A percentile compares a stretch with the other conserved stretches of the same genome.
These are phyloP conservation scores for Peromyscus maniculatus DNA, from an alignment of 2,113 vertebrate species.

Conservation along the genomic window DNA sequence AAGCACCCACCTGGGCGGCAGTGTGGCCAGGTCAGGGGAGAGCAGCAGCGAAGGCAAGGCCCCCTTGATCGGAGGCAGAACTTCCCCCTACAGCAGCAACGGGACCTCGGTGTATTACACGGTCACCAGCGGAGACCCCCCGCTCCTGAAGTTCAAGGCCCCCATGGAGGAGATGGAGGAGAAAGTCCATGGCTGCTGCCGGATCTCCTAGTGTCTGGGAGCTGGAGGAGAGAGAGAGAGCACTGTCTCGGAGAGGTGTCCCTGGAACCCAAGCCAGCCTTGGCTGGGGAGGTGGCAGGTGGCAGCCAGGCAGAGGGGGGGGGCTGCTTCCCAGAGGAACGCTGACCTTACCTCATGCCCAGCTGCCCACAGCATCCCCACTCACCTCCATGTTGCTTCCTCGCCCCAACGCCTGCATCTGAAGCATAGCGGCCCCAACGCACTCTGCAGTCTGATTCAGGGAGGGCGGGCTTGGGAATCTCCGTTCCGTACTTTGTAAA, in stretches of 20 bases:
- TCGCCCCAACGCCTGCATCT: constrained; percentile 61
- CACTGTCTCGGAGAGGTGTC: background rate
- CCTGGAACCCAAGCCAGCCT: constrained; percentile 53
- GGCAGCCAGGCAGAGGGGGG: constrained; percentile 48
- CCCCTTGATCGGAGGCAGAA: constrained; percentile 90
- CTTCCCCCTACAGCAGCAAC: constrained; percentile 94
- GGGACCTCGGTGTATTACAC: constrained; percentile 96
- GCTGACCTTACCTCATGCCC: constrained; percentile 16
- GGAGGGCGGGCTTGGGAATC: constrained; percentile 42
- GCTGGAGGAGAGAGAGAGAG: background rate
- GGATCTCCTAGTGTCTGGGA: constrained; percentile 91
- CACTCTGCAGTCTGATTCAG: constrained; percentile 33
- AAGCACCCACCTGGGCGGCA: constrained; percentile 92
- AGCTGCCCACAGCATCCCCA: background rate
- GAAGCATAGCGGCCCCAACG: constrained; percentile 40
- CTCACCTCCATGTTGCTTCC: constrained; percentile 54
- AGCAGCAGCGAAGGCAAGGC: constrained; percentile 90
- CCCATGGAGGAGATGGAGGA: constrained; percentile 94
- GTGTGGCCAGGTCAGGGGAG: constrained; percentile 86
- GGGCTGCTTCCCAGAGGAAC: constrained; percentile 48
- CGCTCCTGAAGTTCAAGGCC: constrained; percentile 96
- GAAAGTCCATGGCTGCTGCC: constrained; percentile 94
- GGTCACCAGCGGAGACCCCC: constrained; percentile 95
- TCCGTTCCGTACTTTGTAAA: constrained; percentile 63
- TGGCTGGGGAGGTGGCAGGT: background rate